Conservation (phyloP, 2,888 invertebrate species). For the Acholoe squamosa region DNA sequence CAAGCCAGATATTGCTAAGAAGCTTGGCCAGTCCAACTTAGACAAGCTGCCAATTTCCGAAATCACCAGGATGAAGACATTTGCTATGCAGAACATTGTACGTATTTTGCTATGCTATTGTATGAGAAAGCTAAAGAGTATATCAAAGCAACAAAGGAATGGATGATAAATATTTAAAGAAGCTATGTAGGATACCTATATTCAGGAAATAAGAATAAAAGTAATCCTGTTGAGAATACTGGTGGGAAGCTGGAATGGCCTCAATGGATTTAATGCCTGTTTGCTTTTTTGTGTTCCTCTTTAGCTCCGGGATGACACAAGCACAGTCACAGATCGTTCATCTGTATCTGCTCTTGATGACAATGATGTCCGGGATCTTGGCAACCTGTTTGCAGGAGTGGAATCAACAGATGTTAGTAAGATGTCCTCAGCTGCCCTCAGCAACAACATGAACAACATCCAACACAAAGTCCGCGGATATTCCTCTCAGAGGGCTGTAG, state of each 20-base stretch:
- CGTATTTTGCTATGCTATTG: not conserved
- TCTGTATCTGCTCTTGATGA: slow-evolving; percentile 34
- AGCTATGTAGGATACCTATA: no score
- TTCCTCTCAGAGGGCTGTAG: not conserved
- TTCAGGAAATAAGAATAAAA: no score
- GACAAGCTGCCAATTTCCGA: not conserved
- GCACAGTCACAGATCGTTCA: slow-evolving; percentile 37
- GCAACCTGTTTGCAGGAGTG: slow-evolving; percentile 17
- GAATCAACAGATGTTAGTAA: not conserved
- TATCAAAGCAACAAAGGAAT: no score
- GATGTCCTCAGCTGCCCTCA: slow-evolving; percentile 17
- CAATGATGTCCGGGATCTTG: slow-evolving; percentile 47
- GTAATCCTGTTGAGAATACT: no score
- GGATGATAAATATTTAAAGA: no score
- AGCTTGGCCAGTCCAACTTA: not conserved
- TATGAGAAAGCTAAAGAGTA: no score
- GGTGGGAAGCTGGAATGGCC: no score
- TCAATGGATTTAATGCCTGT: no score
- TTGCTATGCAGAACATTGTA: slow-evolving; percentile 42
- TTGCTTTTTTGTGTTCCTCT: not conserved
- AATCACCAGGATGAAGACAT: slow-evolving; percentile 36
- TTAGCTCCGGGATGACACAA: slow-evolving; percentile 46
- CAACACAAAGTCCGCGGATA: not conserved
- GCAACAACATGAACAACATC: not conserved
- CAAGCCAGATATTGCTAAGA: not conserved